These are phyloP conservation scores for Sisor rabdophorus DNA, from an alignment of 2,113 vertebrate species.

Conservation along the genomic window DNA sequence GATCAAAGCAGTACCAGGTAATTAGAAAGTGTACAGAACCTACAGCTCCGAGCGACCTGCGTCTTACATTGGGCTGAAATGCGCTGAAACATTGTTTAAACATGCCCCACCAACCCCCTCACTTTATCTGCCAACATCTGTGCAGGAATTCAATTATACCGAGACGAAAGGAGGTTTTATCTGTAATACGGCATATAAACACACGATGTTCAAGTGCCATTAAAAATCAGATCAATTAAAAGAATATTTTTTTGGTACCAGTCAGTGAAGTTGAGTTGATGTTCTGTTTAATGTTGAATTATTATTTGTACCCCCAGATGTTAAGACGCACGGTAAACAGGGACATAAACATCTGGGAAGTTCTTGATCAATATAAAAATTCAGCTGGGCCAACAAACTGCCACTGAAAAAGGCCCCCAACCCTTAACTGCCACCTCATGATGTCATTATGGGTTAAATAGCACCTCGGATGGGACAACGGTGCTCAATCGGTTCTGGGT, in stretches of 20 bases:
- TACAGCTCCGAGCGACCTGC: neutral
- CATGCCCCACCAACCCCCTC: neutral
- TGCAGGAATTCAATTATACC: neutral
- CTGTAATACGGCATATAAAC: neutral
- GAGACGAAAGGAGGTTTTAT: neutral
- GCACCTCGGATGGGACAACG: no score
- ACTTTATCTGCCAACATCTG: neutral
- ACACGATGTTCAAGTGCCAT: neutral
- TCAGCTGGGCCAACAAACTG: no score
- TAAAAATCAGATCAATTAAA: neutral
- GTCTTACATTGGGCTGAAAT: no score
- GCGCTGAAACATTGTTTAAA: no score
- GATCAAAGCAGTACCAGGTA: conserved; percentile 24
- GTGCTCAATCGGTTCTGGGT: no score
- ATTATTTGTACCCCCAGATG: neutral
- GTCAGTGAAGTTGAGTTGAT: neutral
- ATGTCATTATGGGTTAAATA: no score
- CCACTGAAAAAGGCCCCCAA: no score
- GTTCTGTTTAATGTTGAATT: neutral
- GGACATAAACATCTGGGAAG: no score
- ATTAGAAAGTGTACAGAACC: conserved; percentile 1
- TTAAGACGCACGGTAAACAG: no score
- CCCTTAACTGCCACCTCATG: no score
- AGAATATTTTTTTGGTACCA: neutral
- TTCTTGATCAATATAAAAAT: no score